Conservation (phyloP, 2,113 vertebrate genomes). For the Cariama cristata region DNA sequence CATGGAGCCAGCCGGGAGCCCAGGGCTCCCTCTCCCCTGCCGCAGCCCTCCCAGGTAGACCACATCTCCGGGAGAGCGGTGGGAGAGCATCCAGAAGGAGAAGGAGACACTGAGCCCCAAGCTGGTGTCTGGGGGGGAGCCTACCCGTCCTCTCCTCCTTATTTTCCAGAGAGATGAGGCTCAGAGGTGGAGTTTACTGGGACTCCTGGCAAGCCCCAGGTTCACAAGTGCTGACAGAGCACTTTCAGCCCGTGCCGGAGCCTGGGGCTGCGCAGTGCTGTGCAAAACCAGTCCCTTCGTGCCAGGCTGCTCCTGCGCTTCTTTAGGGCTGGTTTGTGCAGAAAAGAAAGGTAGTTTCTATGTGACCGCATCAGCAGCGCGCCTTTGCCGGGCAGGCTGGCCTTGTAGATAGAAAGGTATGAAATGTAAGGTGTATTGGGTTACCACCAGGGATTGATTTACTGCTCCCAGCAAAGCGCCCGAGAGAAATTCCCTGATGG, state of each 20-base stretch:
- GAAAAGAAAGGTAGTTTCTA: background rate
- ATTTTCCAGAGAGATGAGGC: background rate
- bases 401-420: background rate
- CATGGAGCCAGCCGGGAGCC: background rate
- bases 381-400: background rate
- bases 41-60: background rate
- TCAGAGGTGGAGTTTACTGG: background rate
- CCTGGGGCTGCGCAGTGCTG: background rate
- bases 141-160: rapidly evolving
- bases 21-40: background rate
- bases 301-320: background rate
- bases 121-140: background rate
- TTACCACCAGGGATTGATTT: background rate
- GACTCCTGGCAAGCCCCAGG: background rate
- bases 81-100: background rate
- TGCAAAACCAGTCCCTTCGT: background rate
- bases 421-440: background rate
- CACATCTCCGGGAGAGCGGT: background rate
- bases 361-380: background rate
- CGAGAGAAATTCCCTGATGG: background rate
- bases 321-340: background rate
- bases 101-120: background rate
- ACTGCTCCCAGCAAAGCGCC: background rate
- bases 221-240: background rate
- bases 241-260: background rate